Base-by-base conservation (phyloP, 2,797 vertebrate genomes). In the Trematomus bernacchii region DNA sequence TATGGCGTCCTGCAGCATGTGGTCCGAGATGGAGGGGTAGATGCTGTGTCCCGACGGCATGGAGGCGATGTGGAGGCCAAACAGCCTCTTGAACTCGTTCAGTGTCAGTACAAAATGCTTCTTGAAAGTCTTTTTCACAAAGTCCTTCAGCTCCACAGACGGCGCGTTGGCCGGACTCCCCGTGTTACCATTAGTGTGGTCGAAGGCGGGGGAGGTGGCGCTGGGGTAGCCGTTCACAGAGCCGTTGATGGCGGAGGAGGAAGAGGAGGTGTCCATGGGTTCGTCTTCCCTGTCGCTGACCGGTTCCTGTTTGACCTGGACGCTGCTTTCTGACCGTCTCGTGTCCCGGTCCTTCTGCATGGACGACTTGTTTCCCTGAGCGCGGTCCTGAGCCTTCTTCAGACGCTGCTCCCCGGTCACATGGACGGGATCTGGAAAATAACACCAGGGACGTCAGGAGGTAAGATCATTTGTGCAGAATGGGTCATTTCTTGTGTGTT, bases 11-110 rank as follows among this genome's bases (percentile, higher is more conserved):
- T 99, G 97, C 8, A 99, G 94, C 95, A 97, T 95, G 89, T 96
- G 97, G 93, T 99, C 98, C 0, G 98, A 98, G 88, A 99, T 95
- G 67, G 97, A 96, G 64, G 95, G 96, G 82, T 97, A 97, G 64
- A 96, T 86, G 0, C 87, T 94, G 74, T 96, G 96, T 74, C 97
- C 97, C 0, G 96, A 95, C 21, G 98, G 97, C 85, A 98, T 96
- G 81, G 97, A 96, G 53, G 98, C 98, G 87, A 99, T 90, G 77
- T 99, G 97, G 77, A 99, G 96, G 93, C 98, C 97, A 85, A 99
- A 96, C 77, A 98, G 95, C 90, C 98, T 96, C 93, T 99, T 99
- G 9, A 99, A 95, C 93, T 99, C 98, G 0, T 96, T 98, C 91
- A 99, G 92, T 1, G 97, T 98, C 93, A 99, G 93, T 21, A 99